A percentile compares a stretch with the other conserved stretches of the same genome.
phyloP scores from a whole-genome alignment of 1,140 invertebrate genomes.

The Drosophila takahashii region DNA sequence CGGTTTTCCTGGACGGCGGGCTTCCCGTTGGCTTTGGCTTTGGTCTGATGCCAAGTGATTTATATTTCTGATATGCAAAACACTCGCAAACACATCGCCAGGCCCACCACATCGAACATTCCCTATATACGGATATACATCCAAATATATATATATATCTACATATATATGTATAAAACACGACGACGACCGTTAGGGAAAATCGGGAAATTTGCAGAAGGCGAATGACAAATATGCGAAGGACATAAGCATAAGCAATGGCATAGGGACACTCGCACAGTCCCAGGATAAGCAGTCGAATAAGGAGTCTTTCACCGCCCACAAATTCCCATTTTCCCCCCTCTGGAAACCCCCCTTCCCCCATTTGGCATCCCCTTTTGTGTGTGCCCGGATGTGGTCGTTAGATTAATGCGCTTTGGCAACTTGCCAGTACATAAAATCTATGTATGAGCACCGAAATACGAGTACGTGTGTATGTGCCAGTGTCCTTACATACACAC shows the following conservation, averaged over 20 bases:
- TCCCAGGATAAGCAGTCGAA: constrained; percentile 49
- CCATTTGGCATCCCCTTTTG: not conserved
- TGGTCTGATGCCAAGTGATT: constrained; percentile 81
- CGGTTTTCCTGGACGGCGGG: constrained; percentile 40
- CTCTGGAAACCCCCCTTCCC: not conserved
- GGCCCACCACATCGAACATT: constrained; percentile 47
- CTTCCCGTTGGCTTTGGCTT: constrained; percentile 54
- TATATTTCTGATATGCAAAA: constrained; percentile 83
- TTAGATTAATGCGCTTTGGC: constrained; percentile 82
- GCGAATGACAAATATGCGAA: constrained; percentile 81
- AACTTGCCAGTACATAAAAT: constrained; percentile 81
- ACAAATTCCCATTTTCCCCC: constrained; percentile 1
- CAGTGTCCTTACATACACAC: constrained; percentile 23
- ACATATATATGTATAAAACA: constrained; percentile 1
- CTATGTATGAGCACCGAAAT: constrained; percentile 65
- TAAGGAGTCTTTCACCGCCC: constrained; percentile 29
- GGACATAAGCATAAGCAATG: constrained; percentile 82
- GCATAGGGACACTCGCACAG: constrained; percentile 52
- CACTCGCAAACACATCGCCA: constrained; percentile 72
- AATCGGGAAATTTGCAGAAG: constrained; percentile 75
- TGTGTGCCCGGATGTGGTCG: constrained; percentile 79
- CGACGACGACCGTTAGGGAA: constrained; percentile 37
- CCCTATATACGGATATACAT: constrained; percentile 6
- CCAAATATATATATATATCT: not conserved
- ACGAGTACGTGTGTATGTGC: constrained; percentile 20